Base-by-base conservation (phyloP, 2,797 vertebrate species). In the Microchirus variegatus region DNA sequence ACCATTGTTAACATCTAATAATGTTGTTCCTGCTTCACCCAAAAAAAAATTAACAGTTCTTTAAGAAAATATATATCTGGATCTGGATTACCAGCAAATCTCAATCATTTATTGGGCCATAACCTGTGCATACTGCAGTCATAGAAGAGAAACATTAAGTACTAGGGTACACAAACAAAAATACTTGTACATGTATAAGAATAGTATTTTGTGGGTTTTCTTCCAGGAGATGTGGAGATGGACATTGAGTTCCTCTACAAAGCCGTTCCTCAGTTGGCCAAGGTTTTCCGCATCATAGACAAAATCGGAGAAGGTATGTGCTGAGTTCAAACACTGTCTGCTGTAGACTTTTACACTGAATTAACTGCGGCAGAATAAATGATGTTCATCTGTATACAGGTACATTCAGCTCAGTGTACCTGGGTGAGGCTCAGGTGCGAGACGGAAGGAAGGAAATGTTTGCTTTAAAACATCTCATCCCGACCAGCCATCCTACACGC, bases 381-480 rank as follows among this genome's bases (percentile, higher is more conserved):
- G 35, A 12, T 42, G 41, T 42, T 0, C 6, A 6, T 31, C 68
- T 18, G 22, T 60, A n/a, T 49, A 2, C 65, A 99, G 98, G 98
- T 69, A 99, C 98, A 0, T 99, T 99, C 87, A 99, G 98, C 90
- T 96, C 97, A 0, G 98, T 99, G 73, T 99, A 97, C 85, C 89
- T 99, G 86, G 98, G 95, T 36, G 95, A 96, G 80, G 95, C 94
- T 54, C 94, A 92, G 69, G 85, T 95, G 86, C 91, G 69, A 37
- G 87, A 93, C 48, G 96, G 96, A 59, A 83, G 42, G 3, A 96
- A 90, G 83, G 94, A 95, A 72, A 94, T 92, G 91, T 95, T 99
- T 90, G 98, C 98, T 59, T 80, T 99, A 66, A 99, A 99, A 80
- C 96, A 99, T 78, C 91, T 99, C 80, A 97, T 99, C 81, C 98